phyloP scores from a whole-genome alignment of 2,113 vertebrate genomes.

The Paramisgurnus dabryanus region DNA sequence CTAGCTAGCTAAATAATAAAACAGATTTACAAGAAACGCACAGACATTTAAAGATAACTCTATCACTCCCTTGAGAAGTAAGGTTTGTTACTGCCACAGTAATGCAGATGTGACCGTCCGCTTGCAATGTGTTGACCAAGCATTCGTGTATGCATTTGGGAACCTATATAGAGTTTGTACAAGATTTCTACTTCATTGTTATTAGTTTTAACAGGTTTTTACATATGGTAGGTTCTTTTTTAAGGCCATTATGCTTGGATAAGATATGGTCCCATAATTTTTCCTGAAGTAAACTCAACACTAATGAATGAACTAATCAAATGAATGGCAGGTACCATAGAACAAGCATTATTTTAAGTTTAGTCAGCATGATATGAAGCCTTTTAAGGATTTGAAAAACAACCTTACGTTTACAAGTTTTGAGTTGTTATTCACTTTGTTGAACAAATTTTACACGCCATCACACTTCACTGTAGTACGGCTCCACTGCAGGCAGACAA shows the following conservation, averaged over 20 bases:
- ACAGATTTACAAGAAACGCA: too few species aligned
- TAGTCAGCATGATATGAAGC: constrained; percentile 18
- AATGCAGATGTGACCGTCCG: too few species aligned
- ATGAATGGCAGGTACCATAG: constrained; percentile 19
- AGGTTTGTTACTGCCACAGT: too few species aligned
- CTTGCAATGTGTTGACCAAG: neutral
- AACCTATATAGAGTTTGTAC: neutral
- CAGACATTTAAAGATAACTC: too few species aligned
- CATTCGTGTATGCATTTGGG: too few species aligned
- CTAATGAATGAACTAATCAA: neutral
- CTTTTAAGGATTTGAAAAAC: neutral
- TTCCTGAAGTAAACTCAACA: neutral
- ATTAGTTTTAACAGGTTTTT: neutral
- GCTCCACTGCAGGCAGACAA: constrained; percentile 62
- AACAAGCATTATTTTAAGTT: neutral
- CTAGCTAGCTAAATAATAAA: too few species aligned
- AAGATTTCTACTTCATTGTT: neutral
- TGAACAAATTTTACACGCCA: constrained; percentile 13
- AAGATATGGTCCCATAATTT: neutral
- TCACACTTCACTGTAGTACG: constrained; percentile 59
- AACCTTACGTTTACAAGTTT: constrained; percentile 4
- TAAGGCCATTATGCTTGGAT: constrained; percentile 10
- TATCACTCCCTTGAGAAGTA: too few species aligned
- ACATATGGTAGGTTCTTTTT: neutral
- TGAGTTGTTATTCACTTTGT: constrained; percentile 4